Base-by-base conservation (phyloP, 1,140 invertebrate species). In the Cecropterus lyciades region DNA sequence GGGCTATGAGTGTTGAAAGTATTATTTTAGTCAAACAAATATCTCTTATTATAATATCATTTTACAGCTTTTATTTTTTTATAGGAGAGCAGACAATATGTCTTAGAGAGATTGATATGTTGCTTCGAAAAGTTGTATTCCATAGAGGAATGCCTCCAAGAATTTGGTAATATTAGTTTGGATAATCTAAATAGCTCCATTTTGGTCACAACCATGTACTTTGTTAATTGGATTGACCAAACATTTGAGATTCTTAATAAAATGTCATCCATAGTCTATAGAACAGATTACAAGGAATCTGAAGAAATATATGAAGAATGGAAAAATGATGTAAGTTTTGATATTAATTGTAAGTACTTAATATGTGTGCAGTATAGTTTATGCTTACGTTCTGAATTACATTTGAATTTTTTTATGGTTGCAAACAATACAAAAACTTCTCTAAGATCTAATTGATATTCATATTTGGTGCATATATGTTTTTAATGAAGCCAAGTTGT, bases 191-290 rank as follows among this genome's bases (percentile, higher is more conserved):
- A 85, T 63, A 76, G 85, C 33, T 79, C 81, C 16, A 65, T 83
- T 7, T 63, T 84, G 46, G 56, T 70, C 1, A 74, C 79, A 13
- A 77, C 76, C 6, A 88, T 92, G 85, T 87, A 89, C 63, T 92
- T 92, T 86, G 86, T 92, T 3, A 90, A 90, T 63, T 92, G 89
- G 89, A 89, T 92, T 67, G 89, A 92, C 59, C 82, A 92, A 66
- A 85, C 89, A 66, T 92, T 90, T 80, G 83, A 92, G 27, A 59
- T 85, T 43, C 76, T 92, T 2, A 69, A 71, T 17, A 85, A 85
- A 75, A 60, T 92, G 5, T 72, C 85, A 8, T 63, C 74, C 60
- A 52, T 79, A 45, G 69, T 89, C 11, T 89, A 85, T 51, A 83
- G 71, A 67, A 81, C 75, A 17, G 78, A 82, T 51, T 79, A 80